Base-by-base conservation (phyloP, 2,113 vertebrate species). In the Dryoscopus gambensis region DNA sequence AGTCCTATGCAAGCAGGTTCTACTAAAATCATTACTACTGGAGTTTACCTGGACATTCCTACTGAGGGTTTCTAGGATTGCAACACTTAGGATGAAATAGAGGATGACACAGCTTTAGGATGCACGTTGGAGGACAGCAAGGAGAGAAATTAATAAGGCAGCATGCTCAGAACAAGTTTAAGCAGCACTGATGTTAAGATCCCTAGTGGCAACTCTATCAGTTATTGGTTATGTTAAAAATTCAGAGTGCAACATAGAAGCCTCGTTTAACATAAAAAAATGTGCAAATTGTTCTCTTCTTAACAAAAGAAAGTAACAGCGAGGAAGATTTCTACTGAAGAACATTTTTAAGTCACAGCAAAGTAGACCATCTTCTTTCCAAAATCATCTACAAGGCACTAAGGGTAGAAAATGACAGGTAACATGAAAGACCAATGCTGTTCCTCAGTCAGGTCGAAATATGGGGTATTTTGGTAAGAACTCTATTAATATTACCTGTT, bases 381-480 rank as follows among this genome's bases (percentile, higher is more conserved):
- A 98, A 98, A 98, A 98, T 97, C 98, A 99, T 99, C 98, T 99
- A 99, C 99, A 99, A 99, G 99, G 99, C 99, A 99, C 99, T 99
- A 99, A 98, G 98, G 98, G 98, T 98, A 98, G 98, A 98, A 99
- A 97, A 98, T 98, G 98, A 99, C 98, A 98, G 98, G 98, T 97
- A 97, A 98, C 98, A 97, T 95, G 97, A 98, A 93, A 98, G 97
- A 97, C 90, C 91, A 93, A 96, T 76, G 96, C 50, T 97, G 97
- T 93, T 98, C 97, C 97, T 99, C 99, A 99, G 98, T 99, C 99
- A 55, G 99, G 99, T 98, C 99, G 98, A 96, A 99, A 99, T 98
- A 99, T 99, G 96, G 99, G 99, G 97, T 99, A 99, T 99, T 99
- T 99, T 98, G 99, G 99, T 99, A 99, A 98, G 98, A 99, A 99